Evolutionary conservation across 2,113 vertebrate genomes (phyloP).

Genomic region (Ahaetulla prasina): DNA sequence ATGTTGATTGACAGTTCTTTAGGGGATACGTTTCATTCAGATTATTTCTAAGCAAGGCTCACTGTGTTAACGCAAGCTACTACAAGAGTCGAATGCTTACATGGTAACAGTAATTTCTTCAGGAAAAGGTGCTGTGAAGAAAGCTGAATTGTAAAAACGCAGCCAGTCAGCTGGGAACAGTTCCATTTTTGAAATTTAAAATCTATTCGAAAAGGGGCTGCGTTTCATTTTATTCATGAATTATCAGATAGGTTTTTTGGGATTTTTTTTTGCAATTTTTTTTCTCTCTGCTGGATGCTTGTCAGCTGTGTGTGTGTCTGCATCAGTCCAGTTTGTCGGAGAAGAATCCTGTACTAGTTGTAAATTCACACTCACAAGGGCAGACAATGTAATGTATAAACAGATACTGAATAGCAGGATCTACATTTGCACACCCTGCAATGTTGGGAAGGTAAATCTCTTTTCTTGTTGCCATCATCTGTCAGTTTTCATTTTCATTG

Average conservation of each 20-base stretch:
- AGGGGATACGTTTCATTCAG: background rate
- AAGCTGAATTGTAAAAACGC: background rate
- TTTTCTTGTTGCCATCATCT: background rate
- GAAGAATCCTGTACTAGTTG: background rate
- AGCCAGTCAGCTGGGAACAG: background rate
- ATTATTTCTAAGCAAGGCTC: background rate
- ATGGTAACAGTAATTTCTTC: constrained; percentile 57
- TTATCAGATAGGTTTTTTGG: background rate
- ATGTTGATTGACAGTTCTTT: background rate
- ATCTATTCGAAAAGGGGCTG: background rate
- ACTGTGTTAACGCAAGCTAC: fast-evolving
- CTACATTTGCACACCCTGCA: background rate
- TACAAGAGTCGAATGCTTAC: background rate
- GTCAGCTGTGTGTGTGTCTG: background rate
- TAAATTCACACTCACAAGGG: background rate
- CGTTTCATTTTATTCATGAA: background rate
- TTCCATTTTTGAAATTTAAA: background rate
- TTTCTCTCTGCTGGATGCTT: background rate
- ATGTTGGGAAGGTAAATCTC: background rate
- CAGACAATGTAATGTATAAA: background rate
- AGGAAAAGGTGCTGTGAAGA: background rate
- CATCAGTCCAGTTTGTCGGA: background rate
- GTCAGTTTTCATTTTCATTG: background rate
- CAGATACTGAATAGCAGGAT: no score
- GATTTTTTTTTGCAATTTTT: background rate